Base-by-base conservation (phyloP, 2,113 vertebrate genomes). In the Oreochromis aureus region DNA sequence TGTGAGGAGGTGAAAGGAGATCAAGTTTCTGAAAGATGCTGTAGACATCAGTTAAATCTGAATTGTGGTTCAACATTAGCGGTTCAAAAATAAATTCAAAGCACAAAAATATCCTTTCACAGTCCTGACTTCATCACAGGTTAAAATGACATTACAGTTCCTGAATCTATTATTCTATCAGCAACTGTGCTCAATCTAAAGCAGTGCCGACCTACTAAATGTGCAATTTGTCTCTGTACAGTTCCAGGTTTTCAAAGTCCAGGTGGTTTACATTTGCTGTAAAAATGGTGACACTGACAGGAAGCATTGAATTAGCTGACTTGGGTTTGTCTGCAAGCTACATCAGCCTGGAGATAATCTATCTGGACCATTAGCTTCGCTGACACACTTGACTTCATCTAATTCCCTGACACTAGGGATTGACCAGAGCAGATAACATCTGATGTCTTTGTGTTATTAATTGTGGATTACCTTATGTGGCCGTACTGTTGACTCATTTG, bases 371-470 rank as follows among this genome's bases (percentile, higher is more conserved):
- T 93, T 94, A 93, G 86, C 82, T 88, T 56, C 76, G 71, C 86
- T 87, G 80, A 87, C 81, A 86, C 89, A 92, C 91, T 90, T 91
- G 91, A 94, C 80, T 91, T 90, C 80, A 87, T 91, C 88, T 91
- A 86, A 93, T 89, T 93, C 86, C 82, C 81, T 82, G 80, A 86
- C 86, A 92, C 90, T 82, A 92, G 83, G 83, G 91, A 86, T 71
- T 88, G 88, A 91, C 89, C 84, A 85, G 46, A 55, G 61, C 24
- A 78, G 93, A 95, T 94, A 92, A 69, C 82, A 88, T 89, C 87
- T 71, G 58, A 89, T 90, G 82, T 86, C 76, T 91, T 88, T 91
- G 85, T 88, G 88, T 90, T 88, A 90, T 92, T 95, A 94, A 92
- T 92, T 89, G 85, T 89, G 53, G 91, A 94, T 94, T 88, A 91